These are phyloP conservation scores for Psephotus haematonotus DNA, from an alignment of 2,113 vertebrate species.

Conservation along the genomic window DNA sequence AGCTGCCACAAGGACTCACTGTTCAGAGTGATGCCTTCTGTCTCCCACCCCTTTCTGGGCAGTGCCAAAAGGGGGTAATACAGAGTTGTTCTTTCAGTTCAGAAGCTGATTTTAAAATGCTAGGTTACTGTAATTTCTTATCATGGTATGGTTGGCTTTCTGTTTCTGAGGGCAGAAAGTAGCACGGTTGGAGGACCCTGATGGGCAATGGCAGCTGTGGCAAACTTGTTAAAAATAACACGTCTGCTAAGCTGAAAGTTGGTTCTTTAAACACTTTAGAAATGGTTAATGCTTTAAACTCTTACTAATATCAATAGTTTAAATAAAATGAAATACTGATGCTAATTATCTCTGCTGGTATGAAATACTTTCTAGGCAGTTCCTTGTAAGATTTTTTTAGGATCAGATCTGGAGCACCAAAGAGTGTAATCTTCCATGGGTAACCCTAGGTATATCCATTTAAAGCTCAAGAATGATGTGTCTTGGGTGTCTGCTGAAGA, in stretches of 20 bases:
- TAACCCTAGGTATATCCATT: not conserved
- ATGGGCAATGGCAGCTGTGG: not conserved
- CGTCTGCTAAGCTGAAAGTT: not conserved
- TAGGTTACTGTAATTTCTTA: not conserved
- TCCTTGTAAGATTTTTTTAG: not conserved
- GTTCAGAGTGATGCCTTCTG: not conserved
- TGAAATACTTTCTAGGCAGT: not conserved
- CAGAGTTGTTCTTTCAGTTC: not conserved
- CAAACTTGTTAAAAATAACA: not conserved
- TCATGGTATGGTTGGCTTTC: not conserved
- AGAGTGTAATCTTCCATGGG: not conserved
- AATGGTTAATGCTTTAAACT: not conserved
- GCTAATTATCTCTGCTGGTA: not conserved
- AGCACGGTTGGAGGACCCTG: not conserved
- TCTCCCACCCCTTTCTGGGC: conserved; percentile 4
- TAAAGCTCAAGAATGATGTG: fast-evolving
- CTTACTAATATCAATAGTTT: not conserved
- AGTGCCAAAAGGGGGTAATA: not conserved
- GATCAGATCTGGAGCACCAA: not conserved
- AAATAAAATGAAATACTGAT: not conserved
- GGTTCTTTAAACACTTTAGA: not conserved
- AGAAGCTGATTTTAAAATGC: not conserved
- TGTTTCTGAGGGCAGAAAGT: not conserved
- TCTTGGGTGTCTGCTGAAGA: not conserved
- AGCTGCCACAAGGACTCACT: not conserved